Base-by-base conservation (phyloP, 2,797 vertebrate genomes). In the Onychomys leucogaster region DNA sequence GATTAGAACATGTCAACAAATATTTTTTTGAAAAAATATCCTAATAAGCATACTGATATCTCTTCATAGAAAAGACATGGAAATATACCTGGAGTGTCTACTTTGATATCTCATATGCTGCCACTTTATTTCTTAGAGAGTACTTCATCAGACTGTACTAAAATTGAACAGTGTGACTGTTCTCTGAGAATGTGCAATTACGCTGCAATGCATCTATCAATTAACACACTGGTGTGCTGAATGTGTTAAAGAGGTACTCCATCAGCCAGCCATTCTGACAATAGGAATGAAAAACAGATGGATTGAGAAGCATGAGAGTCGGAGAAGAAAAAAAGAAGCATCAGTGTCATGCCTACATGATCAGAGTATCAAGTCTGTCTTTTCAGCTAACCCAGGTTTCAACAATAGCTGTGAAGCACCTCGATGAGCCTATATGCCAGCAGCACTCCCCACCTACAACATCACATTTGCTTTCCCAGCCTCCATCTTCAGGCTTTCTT, bases 61-160 rank as follows among this genome's bases (percentile, higher is more conserved):
- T 97, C 69, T 95, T 94, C 89, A 69, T 71, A 34, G 37, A 94
- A 34, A 97, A 49, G 59, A 73, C 32, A 96, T 96, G 81, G 65
- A 89, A 97, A 52, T 59, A 90, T 5, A 5, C 34, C 41, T 19
- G 8, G 1, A 27, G 97, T 92, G 37, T 89, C 96, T 78, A n/a
- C 81, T 93, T 97, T 97, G 97, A 97, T 98, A 97, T 98, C 97
- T 98, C 93, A 97, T 83, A 83, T 93, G 55, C 14, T 75, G 19
- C 69, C 94, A 9, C 76, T 97, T 97, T 78, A 19, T n/a, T 94
- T 97, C 92, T 80, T 96, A 57, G 63, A 52, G 95, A 83, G 63
- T 46, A 95, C 80, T 97, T 98, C 75, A 94, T 96, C 89, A 96
- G 81, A 57, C 16, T 95, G 94, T 94, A 95, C 46, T 92, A 87